Percentiles rank a stretch among this genome's conserved stretches.
These are phyloP conservation scores for Hecatera dysodea DNA, from an alignment of 2,888 invertebrate genomes.

Conservation along the genomic window DNA sequence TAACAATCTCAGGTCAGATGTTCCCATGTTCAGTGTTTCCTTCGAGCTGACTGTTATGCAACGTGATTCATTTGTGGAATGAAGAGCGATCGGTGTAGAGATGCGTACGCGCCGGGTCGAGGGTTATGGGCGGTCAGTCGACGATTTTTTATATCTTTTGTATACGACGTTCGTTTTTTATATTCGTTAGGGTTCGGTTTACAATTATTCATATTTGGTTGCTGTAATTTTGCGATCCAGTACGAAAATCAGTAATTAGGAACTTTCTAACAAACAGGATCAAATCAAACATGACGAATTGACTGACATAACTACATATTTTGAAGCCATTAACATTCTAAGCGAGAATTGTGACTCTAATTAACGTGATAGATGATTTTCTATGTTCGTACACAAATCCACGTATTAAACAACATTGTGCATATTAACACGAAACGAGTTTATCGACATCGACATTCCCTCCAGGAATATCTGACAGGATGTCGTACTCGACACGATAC, in stretches of 20 bases:
- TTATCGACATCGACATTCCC: conserved; percentile 71
- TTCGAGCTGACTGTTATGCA: conserved; percentile 58
- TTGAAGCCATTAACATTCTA: conserved; percentile 32
- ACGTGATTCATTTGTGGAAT: conserved; percentile 59
- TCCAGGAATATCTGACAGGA: conserved; percentile 82
- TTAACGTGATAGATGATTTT: conserved; percentile 6
- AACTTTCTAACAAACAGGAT: conserved; percentile 5
- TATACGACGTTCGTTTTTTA: conserved; percentile 63
- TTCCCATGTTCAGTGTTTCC: conserved; percentile 44
- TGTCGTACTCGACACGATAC: conserved; percentile 78
- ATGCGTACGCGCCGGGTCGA: conserved; percentile 68
- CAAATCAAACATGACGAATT: conserved; percentile 3
- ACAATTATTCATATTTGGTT: conserved; percentile 6
- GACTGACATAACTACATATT: conserved; percentile 1
- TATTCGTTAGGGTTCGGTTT: conserved; percentile 48
- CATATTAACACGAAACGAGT: conserved; percentile 49
- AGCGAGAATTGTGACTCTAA: conserved; percentile 2
- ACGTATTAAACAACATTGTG: conserved; percentile 16
- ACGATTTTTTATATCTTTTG: too few relatives aligned
- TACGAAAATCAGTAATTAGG: conserved; percentile 9
- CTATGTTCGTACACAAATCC: conserved; percentile 15
- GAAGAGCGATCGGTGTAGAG: conserved; percentile 57
- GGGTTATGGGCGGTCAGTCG: conserved; percentile 71
- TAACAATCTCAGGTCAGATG: conserved; percentile 49
- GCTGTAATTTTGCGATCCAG: neutral